These are phyloP conservation scores for Diglossa cyanea DNA, from an alignment of 2,797 vertebrate genomes.

Conservation along the genomic window DNA sequence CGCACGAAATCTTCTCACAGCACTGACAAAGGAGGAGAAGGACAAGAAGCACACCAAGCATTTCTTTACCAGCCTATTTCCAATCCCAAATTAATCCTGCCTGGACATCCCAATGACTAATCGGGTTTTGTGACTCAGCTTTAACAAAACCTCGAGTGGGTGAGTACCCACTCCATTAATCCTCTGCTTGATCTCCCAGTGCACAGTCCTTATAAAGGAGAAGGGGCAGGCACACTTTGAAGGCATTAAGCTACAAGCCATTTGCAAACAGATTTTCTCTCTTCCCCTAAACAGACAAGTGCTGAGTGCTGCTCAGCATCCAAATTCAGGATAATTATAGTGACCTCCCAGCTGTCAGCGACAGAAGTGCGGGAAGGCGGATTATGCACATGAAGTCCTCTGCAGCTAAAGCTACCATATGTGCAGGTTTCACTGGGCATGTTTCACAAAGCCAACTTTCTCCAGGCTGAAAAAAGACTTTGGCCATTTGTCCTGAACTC, in stretches of 20 bases:
- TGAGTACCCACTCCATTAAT: slow-evolving; percentile 1
- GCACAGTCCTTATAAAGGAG: not conserved
- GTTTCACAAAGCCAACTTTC: slow-evolving; percentile 31
- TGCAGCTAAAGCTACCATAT: slow-evolving; percentile 34
- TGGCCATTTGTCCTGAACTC: not conserved
- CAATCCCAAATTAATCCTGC: not conserved
- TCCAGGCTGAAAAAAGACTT: slow-evolving; percentile 21
- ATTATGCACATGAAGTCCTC: slow-evolving; percentile 19
- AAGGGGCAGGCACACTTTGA: not conserved
- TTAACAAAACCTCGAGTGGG: not conserved
- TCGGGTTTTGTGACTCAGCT: not conserved
- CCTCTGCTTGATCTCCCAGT: not conserved
- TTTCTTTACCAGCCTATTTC: not conserved
- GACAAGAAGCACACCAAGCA: not conserved
- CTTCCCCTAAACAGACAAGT: not conserved
- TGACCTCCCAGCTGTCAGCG: slow-evolving; percentile 34
- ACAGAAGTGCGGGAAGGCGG: not conserved
- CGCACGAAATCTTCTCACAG: not conserved
- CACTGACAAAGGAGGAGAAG: not conserved
- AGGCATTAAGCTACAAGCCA: not conserved
- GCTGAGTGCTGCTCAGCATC: not conserved
- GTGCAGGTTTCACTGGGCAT: slow-evolving; percentile 10
- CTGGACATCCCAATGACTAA: not conserved
- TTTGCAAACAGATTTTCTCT: slow-evolving; percentile 30
- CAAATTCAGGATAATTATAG: slow-evolving; percentile 13